Base-by-base conservation (phyloP, 2,113 vertebrate genomes). In the Nettapus auritus region DNA sequence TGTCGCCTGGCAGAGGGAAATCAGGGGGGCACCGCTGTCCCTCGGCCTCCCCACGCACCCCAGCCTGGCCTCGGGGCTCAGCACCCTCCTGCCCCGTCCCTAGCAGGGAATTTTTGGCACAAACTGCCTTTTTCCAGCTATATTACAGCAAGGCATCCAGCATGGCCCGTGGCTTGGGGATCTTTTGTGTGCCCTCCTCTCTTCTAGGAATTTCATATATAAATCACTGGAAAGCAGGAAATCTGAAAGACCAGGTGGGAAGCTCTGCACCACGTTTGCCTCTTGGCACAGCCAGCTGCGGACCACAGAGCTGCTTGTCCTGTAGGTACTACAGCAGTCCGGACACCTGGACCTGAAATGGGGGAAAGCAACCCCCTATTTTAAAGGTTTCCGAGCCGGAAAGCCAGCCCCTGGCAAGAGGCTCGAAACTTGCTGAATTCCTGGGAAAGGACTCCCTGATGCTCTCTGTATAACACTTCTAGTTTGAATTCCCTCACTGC, bases 181-280 rank as follows among this genome's bases (percentile, higher is more conserved):
- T 52, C 74, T 92, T 89, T 84, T 73, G 66, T 90, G 83, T 38
- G 62, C 62, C 66, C 34, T 89, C 18, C n/a, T 28, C 34, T 93
- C 40, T 76, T 92, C 88, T 38, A 84, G 92, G 90, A 95, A 94
- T 93, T 92, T 79, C 77, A 53, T 50, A 16, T 50, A 62, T 46
- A 76, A 92, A 94, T 90, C 88, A 84, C 57, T 50, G 74, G 57
- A 82, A 93, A 92, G 46, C 66, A 82, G 90, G 83, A 69, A 92
- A 69, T 25, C 73, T 82, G 68, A 11, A 50, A 73, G 66, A 76
- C 9, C 33, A 19, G 18, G 38, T 29, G 48, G 67, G 86, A 75
- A 90, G 28, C 29, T 53, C 6, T 13, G 2, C 7, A 7, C 81
- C 44, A 2, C 1, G 16, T 64, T 66, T 68, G 25, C 28, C 16